Percentiles rank a stretch among this genome's conserved stretches.
Conservation (phyloP, 1,140 invertebrate genomes). For the Conopomorpha cramerella region DNA sequence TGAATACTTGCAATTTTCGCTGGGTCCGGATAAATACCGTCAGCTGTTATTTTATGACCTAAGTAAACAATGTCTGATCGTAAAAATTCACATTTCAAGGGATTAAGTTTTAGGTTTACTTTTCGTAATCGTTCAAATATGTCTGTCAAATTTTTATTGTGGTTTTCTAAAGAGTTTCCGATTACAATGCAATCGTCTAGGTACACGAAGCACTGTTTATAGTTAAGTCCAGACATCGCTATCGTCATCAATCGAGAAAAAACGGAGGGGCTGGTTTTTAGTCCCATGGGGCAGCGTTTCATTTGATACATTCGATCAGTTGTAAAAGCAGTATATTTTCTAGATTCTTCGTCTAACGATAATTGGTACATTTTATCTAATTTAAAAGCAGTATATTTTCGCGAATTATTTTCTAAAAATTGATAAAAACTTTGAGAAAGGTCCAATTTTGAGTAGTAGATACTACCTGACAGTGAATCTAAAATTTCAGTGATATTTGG, state of each 20-base stretch:
- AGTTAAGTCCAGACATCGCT: not conserved
- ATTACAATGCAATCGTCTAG: not conserved
- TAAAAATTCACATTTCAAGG: not conserved
- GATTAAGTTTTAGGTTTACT: not conserved
- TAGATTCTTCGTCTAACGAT: not conserved
- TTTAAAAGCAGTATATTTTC: not conserved
- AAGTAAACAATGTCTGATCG: not conserved
- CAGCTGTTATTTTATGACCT: not conserved
- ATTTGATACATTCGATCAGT: not conserved
- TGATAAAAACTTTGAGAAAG: not conserved
- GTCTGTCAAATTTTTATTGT: not conserved
- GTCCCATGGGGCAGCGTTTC: not conserved
- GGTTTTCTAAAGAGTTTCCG: not conserved
- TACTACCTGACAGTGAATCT: not conserved
- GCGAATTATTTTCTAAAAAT: not conserved
- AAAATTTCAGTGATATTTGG: not conserved
- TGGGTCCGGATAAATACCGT: not conserved
- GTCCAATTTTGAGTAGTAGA: not conserved
- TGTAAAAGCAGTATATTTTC: not conserved
- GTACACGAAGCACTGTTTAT: not conserved
- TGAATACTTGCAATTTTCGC: not conserved
- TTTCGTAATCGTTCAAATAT: not conserved
- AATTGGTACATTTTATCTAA: not conserved
- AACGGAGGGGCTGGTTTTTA: not conserved
- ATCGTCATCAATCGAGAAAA: not conserved